phyloP scores from a whole-genome alignment of 1,140 invertebrate genomes.

The Sarcophaga peregrina region DNA sequence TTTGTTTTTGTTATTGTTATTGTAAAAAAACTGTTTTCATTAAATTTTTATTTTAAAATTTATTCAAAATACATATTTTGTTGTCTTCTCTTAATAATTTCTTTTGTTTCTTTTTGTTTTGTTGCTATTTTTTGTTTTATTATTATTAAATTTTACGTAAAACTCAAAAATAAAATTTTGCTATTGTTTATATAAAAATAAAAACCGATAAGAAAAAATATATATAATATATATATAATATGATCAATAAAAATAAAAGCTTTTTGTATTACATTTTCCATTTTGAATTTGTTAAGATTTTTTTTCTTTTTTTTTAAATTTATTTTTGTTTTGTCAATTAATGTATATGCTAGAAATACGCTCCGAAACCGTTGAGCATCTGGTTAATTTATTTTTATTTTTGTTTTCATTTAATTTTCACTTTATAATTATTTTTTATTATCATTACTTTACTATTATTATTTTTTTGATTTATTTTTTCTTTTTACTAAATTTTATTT shows the following conservation, averaged over 20 bases:
- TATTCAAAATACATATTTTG: conserved; percentile 27
- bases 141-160: conserved; percentile 18
- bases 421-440: not conserved
- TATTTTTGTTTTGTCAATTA: conserved; percentile 48
- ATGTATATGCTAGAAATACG: conserved; percentile 56
- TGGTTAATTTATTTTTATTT: conserved; percentile 50
- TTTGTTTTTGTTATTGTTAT: conserved; percentile 52
- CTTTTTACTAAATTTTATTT: not conserved
- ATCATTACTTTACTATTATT: not conserved
- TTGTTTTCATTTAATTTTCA: not conserved
- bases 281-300: not conserved
- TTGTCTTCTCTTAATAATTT: conserved; percentile 5
- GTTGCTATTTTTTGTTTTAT: not conserved
- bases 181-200: conserved; percentile 27
- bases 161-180: conserved; percentile 22
- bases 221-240: too few species aligned
- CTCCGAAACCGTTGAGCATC: conserved; percentile 66
- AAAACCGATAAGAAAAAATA: not conserved
- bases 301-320: conserved; percentile 18
- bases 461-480: not conserved
- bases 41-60: not conserved
- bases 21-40: conserved; percentile 44
- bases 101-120: not conserved
- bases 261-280: conserved; percentile 1
- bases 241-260: conserved; percentile 29